Percentiles rank a stretch among this genome's conserved stretches.
Evolutionary conservation across 2,888 invertebrate genomes (phyloP).

Genomic region (Synergus japonicus): DNA sequence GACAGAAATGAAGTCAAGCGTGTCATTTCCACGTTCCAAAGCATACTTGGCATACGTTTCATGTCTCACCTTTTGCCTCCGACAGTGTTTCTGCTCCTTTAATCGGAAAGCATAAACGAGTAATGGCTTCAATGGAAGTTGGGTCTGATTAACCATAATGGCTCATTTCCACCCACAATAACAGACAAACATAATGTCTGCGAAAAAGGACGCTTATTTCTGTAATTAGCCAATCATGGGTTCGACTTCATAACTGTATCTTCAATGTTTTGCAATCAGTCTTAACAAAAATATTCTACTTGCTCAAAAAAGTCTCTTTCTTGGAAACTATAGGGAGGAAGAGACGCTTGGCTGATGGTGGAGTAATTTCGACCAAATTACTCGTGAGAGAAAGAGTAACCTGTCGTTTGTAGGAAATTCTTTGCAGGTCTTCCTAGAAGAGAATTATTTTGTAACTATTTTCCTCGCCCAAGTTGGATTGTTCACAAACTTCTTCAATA

Average conservation of each 20-base stretch:
- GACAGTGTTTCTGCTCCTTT: background rate
- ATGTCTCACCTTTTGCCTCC: slow-evolving; percentile 10
- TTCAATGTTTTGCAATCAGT: slow-evolving; percentile 12
- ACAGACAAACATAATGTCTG: background rate
- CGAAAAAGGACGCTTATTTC: background rate
- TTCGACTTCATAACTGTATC: background rate
- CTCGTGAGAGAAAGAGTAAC: slow-evolving; percentile 26
- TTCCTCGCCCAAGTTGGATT: background rate
- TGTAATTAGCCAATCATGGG: slow-evolving; percentile 11
- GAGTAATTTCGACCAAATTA: slow-evolving; percentile 36
- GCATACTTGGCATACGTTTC: slow-evolving; percentile 8
- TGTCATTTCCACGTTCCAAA: slow-evolving; percentile 35
- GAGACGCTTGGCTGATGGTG: background rate
- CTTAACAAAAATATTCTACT: slow-evolving; percentile 4
- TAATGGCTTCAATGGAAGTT: slow-evolving; percentile 6
- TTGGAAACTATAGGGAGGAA: slow-evolving; percentile 7
- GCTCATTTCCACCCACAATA: slow-evolving; percentile 15
- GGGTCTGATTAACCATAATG: slow-evolving; percentile 17
- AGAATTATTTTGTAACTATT: slow-evolving; percentile 18
- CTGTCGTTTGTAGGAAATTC: slow-evolving; percentile 27
- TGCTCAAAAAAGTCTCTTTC: slow-evolving; percentile 3
- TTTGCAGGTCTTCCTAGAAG: slow-evolving; percentile 19
- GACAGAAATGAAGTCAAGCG: slow-evolving; percentile 31
- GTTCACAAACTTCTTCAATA: slow-evolving; percentile 6
- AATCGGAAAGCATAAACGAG: background rate